A percentile compares a stretch with the other conserved stretches of the same genome.
Evolutionary conservation across 2,888 invertebrate genomes (phyloP).

Genomic region (Cylindroiulus punctatus): DNA sequence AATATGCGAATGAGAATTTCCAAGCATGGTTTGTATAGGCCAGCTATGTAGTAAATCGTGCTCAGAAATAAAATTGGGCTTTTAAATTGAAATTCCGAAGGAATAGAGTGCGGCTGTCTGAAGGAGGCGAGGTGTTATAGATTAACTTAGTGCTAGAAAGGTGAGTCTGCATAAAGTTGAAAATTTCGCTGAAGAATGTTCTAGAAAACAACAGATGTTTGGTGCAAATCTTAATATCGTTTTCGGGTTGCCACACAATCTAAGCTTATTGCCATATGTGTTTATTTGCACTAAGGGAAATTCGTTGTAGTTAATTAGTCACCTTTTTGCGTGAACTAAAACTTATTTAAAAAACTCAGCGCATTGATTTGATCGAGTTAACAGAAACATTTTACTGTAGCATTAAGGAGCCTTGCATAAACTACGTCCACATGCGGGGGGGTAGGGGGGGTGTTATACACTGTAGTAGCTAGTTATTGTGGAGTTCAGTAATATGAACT

Average conservation of each 20-base stretch:
- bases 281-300: too few species aligned
- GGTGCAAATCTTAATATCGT: background rate
- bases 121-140: background rate
- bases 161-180: background rate
- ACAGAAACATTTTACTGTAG: too few species aligned
- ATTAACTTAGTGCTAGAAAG: background rate
- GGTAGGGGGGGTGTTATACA: too few species aligned
- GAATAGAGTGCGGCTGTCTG: constrained; percentile 18
- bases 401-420: too few species aligned
- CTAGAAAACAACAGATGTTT: background rate
- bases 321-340: too few species aligned
- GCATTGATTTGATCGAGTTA: too few species aligned
- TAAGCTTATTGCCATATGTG: too few species aligned
- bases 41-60: background rate
- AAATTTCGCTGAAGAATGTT: background rate
- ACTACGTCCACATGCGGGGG: too few species aligned
- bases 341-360: too few species aligned
- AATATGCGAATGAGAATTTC: background rate
- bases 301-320: too few species aligned
- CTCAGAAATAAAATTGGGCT: constrained; percentile 18
- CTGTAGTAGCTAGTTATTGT: too few species aligned
- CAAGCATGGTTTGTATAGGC: background rate
- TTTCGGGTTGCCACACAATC: background rate
- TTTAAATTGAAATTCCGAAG: constrained; percentile 10
- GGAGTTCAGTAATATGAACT: too few species aligned